Conservation (phyloP, 2,797 vertebrate genomes). For the Enteromius mattozi region DNA sequence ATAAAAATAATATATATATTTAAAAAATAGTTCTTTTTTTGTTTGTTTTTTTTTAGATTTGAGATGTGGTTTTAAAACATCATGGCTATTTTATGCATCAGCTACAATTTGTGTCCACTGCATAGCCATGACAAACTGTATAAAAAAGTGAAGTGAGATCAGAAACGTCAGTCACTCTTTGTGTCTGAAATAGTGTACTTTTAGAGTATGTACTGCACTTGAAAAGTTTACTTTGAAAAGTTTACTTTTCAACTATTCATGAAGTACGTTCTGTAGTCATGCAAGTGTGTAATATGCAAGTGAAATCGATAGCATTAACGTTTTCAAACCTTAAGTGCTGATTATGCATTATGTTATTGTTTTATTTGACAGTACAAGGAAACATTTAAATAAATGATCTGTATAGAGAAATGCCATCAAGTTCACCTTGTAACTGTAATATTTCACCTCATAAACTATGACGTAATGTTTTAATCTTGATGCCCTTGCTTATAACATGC, state of each 20-base stretch:
- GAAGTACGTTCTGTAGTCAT: neutral
- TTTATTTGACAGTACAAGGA: neutral
- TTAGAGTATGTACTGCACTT: neutral
- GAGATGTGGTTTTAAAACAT: neutral
- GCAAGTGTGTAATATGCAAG: neutral
- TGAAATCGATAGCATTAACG: neutral
- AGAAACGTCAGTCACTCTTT: neutral
- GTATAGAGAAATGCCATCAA: neutral
- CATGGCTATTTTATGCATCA: neutral
- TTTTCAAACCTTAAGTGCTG: neutral
- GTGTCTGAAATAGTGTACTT: neutral
- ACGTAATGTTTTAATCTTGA: slow-evolving; percentile 57
- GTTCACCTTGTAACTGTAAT: neutral
- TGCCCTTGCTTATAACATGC: slow-evolving; percentile 58
- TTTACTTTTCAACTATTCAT: neutral
- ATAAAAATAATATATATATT: too few relatives aligned
- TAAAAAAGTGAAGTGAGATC: neutral
- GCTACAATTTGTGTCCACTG: neutral
- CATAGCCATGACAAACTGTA: neutral
- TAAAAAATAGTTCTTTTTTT: too few relatives aligned
- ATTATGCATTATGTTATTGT: neutral
- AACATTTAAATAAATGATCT: neutral
- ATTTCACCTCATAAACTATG: slow-evolving; percentile 16
- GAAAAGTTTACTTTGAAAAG: neutral
- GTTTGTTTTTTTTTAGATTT: neutral